Evolutionary conservation across 2,113 vertebrate species (phyloP).

Genomic region (Prionailurus bengalensis): DNA sequence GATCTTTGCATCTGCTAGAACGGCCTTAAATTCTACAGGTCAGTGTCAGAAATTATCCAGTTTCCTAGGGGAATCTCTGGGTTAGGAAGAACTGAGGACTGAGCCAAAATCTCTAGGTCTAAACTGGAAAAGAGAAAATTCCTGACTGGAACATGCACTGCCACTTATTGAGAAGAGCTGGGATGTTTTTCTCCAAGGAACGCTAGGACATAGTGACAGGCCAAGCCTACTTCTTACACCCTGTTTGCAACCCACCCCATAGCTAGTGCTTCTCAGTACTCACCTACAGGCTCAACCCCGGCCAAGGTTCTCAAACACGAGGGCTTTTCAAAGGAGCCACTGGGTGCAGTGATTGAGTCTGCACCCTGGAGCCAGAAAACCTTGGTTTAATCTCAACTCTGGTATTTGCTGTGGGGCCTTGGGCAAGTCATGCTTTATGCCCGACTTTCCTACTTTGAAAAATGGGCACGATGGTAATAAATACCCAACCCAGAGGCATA

Average conservation of each 20-base stretch:
- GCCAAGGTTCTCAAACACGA: not conserved
- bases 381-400: not conserved
- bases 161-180: conserved; percentile 26
- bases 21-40: not conserved
- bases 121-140: not conserved
- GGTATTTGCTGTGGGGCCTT: not conserved
- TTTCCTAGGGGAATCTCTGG: not conserved
- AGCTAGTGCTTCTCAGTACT: not conserved
- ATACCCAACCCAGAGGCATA: not conserved
- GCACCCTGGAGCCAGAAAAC: not conserved
- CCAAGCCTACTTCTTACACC: not conserved
- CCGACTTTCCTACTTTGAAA: conserved; percentile 48
- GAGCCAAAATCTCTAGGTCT: conserved; percentile 21
- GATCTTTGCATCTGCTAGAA: not conserved
- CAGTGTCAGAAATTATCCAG: not conserved
- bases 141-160: not conserved
- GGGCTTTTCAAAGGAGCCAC: not conserved
- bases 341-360: not conserved
- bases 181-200: not conserved
- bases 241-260: not conserved
- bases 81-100: not conserved
- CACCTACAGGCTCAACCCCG: not conserved
- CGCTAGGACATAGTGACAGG: not conserved
- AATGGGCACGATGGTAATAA: not conserved
- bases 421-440: not conserved